These are phyloP conservation scores for Steromphala cineraria DNA, from an alignment of 2,888 invertebrate genomes.

Conservation along the genomic window DNA sequence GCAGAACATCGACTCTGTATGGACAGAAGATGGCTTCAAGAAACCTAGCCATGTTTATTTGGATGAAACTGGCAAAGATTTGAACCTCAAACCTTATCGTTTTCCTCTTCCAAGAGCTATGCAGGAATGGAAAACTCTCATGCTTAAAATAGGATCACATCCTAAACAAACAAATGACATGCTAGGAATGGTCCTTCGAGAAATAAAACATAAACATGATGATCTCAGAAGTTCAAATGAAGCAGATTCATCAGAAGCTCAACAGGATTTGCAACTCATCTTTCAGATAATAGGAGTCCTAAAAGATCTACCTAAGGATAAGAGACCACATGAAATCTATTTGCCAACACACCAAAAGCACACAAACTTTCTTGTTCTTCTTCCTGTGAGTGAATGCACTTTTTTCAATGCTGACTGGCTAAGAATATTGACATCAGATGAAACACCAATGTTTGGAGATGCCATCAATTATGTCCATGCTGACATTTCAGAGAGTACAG, in stretches of 20 bases:
- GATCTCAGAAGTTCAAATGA: neutral
- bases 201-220: conserved; percentile 26
- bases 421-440: conserved; percentile 37
- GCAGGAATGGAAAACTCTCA: conserved; percentile 26
- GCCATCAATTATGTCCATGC: neutral
- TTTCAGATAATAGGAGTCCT: conserved; percentile 15
- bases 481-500: neutral
- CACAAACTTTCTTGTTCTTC: conserved; percentile 19
- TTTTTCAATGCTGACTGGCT: conserved; percentile 56
- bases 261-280: conserved; percentile 3
- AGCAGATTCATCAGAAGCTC: neutral
- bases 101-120: conserved; percentile 46
- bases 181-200: neutral
- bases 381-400: conserved; percentile 42
- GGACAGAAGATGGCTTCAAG: conserved; percentile 4
- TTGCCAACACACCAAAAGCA: conserved; percentile 25
- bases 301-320: neutral
- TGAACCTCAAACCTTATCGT: conserved; percentile 48
- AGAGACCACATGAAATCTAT: neutral
- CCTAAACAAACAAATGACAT: neutral
- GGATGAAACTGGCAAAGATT: neutral
- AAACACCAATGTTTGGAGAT: conserved; percentile 32
- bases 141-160: conserved; percentile 4
- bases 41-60: conserved; percentile 33
- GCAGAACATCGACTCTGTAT: neutral